Conservation (phyloP, 2,888 invertebrate species). For the Steinernema hermaphroditum region DNA sequence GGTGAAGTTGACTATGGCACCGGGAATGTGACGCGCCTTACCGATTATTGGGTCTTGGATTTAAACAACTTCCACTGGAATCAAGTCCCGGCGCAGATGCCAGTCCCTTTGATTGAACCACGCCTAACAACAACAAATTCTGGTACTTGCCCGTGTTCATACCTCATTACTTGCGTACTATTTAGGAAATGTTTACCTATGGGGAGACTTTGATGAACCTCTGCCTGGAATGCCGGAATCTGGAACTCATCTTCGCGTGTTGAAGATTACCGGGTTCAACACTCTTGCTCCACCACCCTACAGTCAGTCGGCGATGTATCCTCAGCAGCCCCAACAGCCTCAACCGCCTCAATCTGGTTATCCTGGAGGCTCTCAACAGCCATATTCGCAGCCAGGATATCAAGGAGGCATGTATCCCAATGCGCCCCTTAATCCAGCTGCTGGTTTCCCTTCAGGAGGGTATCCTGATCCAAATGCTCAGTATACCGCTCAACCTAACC, state of each 20-base stretch:
- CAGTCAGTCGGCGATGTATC: constrained; percentile 37
- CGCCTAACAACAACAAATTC: constrained; percentile 61
- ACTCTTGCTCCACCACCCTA: constrained; percentile 40
- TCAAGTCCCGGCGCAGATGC: constrained; percentile 62
- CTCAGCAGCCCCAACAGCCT: constrained; percentile 26
- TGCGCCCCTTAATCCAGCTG: neutral
- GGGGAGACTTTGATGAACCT: constrained; percentile 66
- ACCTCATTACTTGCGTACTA: neutral
- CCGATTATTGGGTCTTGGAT: constrained; percentile 64
- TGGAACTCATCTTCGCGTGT: constrained; percentile 63
- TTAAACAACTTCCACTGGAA: constrained; percentile 61
- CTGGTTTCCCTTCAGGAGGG: no score
- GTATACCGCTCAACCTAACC: no score
- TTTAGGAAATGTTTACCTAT: constrained; percentile 60
- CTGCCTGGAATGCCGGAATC: constrained; percentile 62
- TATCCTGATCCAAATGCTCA: no score
- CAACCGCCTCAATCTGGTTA: no score
- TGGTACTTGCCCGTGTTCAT: constrained; percentile 38
- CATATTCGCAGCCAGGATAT: neutral
- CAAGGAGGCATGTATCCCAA: neutral
- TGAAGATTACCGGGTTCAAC: constrained; percentile 50
- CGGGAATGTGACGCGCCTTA: constrained; percentile 54
- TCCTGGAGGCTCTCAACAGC: no score
- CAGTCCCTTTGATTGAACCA: constrained; percentile 64
- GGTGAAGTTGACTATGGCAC: constrained; percentile 63